phyloP scores from a whole-genome alignment of 2,797 vertebrate species.

The Kryptolebias ocellatus region DNA sequence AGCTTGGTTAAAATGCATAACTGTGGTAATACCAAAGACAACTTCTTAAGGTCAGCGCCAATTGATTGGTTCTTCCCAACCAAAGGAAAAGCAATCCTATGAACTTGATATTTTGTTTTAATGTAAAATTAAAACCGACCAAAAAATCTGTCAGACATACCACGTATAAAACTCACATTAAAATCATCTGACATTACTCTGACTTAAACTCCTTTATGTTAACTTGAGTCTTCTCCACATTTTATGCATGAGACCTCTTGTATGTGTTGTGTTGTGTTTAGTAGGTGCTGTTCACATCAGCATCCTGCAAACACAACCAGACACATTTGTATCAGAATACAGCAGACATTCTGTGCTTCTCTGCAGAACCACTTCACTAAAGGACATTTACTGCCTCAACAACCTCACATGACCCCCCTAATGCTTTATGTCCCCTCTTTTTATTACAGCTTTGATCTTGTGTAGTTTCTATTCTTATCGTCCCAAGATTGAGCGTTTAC shows the following conservation, averaged over 20 bases:
- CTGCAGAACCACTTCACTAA: background rate
- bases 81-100: background rate
- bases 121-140: slow-evolving; percentile 4
- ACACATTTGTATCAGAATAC: slow-evolving; percentile 28
- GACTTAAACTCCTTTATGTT: slow-evolving; percentile 45
- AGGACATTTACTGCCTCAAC: too few species aligned
- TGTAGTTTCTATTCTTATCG: background rate
- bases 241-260: slow-evolving; percentile 57
- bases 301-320: too few species aligned
- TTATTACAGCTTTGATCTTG: background rate
- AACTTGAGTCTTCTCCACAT: slow-evolving; percentile 57
- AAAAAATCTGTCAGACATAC: slow-evolving; percentile 4
- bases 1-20: too few species aligned
- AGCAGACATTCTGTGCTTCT: slow-evolving; percentile 46
- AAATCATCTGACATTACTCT: slow-evolving; percentile 47
- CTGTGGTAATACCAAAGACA: too few species aligned
- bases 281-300: slow-evolving; percentile 12
- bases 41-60: too few species aligned
- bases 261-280: slow-evolving; percentile 38
- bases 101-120: slow-evolving; percentile 1
- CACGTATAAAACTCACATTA: slow-evolving; percentile 19
- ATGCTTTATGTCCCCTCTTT: too few species aligned
- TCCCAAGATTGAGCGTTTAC: too few species aligned
- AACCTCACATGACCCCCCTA: too few species aligned
- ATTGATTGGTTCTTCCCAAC: background rate